These are phyloP conservation scores for Cybosia mesomella DNA, from an alignment of 2,888 invertebrate genomes.

Conservation along the genomic window DNA sequence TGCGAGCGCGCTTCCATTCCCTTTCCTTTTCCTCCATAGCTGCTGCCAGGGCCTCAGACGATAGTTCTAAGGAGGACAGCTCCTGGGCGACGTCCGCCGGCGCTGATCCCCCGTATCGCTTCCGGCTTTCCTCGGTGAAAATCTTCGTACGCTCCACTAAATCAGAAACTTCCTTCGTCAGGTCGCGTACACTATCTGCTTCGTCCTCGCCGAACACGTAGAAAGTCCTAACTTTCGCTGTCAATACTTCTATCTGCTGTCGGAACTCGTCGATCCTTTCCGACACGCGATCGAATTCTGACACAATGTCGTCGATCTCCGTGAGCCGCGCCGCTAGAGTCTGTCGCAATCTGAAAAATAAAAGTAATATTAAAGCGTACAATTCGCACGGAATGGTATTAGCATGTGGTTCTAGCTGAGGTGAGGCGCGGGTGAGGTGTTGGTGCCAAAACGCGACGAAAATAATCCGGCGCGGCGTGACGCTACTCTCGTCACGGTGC, in stretches of 20 bases:
- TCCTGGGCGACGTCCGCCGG: slow-evolving; percentile 94
- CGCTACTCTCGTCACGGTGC: slow-evolving; percentile 78
- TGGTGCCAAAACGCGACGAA: slow-evolving; percentile 84
- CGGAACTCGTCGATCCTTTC: slow-evolving; percentile 90
- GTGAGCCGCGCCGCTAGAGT: slow-evolving; percentile 91
- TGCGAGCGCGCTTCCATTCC: slow-evolving; percentile 95
- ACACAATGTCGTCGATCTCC: slow-evolving; percentile 91
- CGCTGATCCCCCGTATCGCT: slow-evolving; percentile 88
- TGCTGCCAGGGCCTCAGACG: slow-evolving; percentile 92
- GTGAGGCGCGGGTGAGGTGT: slow-evolving; percentile 65
- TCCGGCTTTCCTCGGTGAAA: slow-evolving; percentile 87
- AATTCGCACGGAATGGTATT: slow-evolving; percentile 59
- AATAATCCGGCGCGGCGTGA: slow-evolving; percentile 82
- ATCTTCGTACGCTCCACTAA: slow-evolving; percentile 86
- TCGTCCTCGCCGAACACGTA: slow-evolving; percentile 93
- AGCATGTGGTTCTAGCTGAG: slow-evolving; percentile 63
- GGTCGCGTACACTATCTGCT: slow-evolving; percentile 86
- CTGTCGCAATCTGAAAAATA: slow-evolving; percentile 91
- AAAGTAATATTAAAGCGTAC: slow-evolving; percentile 62
- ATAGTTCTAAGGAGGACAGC: slow-evolving; percentile 93
- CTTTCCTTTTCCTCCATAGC: slow-evolving; percentile 95
- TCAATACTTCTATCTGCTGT: slow-evolving; percentile 89
- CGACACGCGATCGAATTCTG: slow-evolving; percentile 91
- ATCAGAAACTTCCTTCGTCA: slow-evolving; percentile 87
- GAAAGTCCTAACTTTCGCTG: slow-evolving; percentile 89